A percentile compares a stretch with the other conserved stretches of the same genome.
Evolutionary conservation across 2,797 vertebrate genomes (phyloP).

Genomic region (Zenarchopterus dispar): DNA sequence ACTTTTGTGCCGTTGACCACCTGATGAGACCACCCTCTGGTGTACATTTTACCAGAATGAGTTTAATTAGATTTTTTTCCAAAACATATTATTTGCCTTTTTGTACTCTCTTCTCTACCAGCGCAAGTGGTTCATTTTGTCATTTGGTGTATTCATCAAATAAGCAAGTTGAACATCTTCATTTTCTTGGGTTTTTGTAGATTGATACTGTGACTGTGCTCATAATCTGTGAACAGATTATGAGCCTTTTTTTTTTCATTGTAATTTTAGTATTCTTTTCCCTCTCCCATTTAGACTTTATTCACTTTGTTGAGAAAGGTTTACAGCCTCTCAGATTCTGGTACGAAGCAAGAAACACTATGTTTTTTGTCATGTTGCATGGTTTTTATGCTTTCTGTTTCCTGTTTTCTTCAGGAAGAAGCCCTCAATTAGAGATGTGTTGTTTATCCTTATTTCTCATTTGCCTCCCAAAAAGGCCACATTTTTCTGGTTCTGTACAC

Average conservation of each 20-base stretch:
- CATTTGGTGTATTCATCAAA: no score
- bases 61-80: no score
- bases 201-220: no score
- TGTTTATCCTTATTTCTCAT: not conserved
- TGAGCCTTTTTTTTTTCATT: not conserved
- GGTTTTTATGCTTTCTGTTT: not conserved
- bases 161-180: not conserved
- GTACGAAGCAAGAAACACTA: not conserved
- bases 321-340: not conserved
- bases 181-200: not conserved
- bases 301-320: not conserved
- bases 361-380: not conserved
- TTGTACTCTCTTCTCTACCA: no score
- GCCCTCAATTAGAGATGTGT: not conserved
- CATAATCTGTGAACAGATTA: no score
- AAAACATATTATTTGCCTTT: no score
- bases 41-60: no score
- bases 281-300: not conserved
- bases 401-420: not conserved
- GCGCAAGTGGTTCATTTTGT: no score
- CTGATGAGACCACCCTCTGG: no score
- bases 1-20: no score
- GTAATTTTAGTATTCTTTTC: not conserved
- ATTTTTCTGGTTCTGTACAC: not conserved
- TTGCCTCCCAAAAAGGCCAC: not conserved